Conservation (phyloP, 2,113 vertebrate genomes). For the Barnardius zonarius region DNA sequence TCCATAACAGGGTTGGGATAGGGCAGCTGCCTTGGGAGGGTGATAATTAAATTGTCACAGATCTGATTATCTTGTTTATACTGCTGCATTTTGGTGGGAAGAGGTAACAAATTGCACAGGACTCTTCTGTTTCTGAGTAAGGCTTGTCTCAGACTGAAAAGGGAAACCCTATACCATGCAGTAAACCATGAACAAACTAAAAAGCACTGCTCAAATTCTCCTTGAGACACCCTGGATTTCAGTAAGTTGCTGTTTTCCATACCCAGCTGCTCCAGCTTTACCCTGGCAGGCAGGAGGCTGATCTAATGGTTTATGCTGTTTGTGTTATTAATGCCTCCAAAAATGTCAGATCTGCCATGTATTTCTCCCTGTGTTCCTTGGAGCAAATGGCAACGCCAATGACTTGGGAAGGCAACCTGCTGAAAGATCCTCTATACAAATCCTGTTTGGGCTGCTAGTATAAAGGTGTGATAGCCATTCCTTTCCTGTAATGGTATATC, state of each 20-base stretch:
- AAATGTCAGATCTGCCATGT: background rate
- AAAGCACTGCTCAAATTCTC: background rate
- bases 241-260: fast-evolving
- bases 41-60: background rate
- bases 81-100: background rate
- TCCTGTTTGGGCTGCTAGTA: background rate
- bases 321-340: background rate
- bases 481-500: background rate
- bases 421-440: background rate
- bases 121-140: background rate
- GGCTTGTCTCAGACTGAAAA: background rate
- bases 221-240: background rate
- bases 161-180: no score
- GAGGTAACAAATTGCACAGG: background rate
- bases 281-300: background rate
- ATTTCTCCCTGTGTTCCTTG: background rate
- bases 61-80: background rate
- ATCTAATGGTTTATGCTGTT: background rate
- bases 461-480: background rate
- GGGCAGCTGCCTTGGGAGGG: background rate
- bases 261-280: background rate
- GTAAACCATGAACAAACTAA: background rate
- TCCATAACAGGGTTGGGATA: background rate
- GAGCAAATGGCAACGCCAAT: background rate
- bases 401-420: background rate